Evolutionary conservation across 1,140 invertebrate species (phyloP).

Genomic region (Riptortus pedestris): DNA sequence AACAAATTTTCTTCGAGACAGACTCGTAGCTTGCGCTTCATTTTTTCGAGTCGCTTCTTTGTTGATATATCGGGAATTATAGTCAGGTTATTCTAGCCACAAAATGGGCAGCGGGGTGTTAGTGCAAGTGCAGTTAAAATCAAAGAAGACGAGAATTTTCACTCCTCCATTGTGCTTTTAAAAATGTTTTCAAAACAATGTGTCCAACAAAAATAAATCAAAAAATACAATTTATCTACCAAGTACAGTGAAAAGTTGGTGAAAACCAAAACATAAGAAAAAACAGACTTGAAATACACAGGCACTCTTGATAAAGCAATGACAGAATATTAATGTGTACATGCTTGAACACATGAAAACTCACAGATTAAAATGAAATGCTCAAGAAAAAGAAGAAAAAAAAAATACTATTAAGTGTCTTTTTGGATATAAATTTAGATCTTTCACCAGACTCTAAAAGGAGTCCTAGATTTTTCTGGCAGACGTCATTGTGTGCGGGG

Average conservation of each 20-base stretch:
- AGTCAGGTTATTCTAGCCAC: too few relatives aligned
- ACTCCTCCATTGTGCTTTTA: conserved; percentile 8
- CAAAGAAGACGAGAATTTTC: neutral
- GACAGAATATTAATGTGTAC: neutral
- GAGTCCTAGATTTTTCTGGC: neutral
- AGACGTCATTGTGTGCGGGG: neutral
- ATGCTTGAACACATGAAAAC: neutral
- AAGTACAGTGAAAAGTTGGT: neutral
- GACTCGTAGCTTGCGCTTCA: too few relatives aligned
- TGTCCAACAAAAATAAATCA: too few relatives aligned
- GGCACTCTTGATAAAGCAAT: neutral
- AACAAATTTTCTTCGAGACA: too few relatives aligned
- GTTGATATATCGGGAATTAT: too few relatives aligned
- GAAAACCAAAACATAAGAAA: too few relatives aligned
- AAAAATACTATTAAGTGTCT: neutral
- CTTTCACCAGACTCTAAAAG: neutral
- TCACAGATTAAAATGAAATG: too few relatives aligned
- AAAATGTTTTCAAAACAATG: neutral
- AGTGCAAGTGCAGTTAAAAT: conserved; percentile 3
- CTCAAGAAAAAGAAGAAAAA: neutral
- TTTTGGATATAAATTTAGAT: neutral
- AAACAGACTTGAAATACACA: neutral
- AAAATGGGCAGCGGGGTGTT: neutral
- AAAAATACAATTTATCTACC: neutral
- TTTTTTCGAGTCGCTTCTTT: too few relatives aligned